phyloP scores from a whole-genome alignment of 2,888 invertebrate species.

The Brachyptera risi region DNA sequence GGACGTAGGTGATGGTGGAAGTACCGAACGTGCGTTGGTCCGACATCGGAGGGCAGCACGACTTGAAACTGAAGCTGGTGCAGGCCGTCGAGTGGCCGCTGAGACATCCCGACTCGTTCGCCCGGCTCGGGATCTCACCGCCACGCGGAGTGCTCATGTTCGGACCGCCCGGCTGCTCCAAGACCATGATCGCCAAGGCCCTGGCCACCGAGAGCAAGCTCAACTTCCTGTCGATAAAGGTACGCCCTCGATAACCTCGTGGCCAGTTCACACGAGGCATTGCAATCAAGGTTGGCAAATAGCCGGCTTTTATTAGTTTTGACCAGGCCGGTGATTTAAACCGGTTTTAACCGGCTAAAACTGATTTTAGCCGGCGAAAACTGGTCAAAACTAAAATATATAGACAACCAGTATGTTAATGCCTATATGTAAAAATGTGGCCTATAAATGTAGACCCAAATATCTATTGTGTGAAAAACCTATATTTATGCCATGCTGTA shows the following conservation, averaged over 20 bases:
- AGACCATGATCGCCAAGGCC: constrained; percentile 98
- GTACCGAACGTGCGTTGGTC: constrained; percentile 63
- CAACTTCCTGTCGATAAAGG: constrained; percentile 93
- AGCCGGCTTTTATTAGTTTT: too few species aligned
- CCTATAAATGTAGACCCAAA: too few species aligned
- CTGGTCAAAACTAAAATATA: too few species aligned
- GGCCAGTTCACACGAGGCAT: not conserved
- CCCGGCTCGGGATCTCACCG: constrained; percentile 74
- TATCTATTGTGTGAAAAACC: too few species aligned
- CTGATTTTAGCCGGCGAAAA: too few species aligned
- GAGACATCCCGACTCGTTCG: constrained; percentile 77
- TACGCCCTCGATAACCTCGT: constrained; percentile 37
- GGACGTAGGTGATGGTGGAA: not conserved
- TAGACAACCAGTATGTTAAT: too few species aligned
- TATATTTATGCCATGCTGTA: too few species aligned
- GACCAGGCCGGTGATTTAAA: too few species aligned
- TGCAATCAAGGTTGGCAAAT: too few species aligned
- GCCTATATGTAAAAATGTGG: too few species aligned
- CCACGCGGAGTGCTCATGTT: constrained; percentile 90
- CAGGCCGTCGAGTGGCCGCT: constrained; percentile 95
- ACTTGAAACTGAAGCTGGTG: constrained; percentile 77
- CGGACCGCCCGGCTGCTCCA: constrained; percentile 97
- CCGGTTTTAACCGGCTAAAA: too few species aligned
- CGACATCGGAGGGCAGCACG: constrained; percentile 89
- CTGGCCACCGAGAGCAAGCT: constrained; percentile 92